These are phyloP conservation scores for Gerris lacustris DNA, from an alignment of 2,888 invertebrate genomes.

Conservation along the genomic window DNA sequence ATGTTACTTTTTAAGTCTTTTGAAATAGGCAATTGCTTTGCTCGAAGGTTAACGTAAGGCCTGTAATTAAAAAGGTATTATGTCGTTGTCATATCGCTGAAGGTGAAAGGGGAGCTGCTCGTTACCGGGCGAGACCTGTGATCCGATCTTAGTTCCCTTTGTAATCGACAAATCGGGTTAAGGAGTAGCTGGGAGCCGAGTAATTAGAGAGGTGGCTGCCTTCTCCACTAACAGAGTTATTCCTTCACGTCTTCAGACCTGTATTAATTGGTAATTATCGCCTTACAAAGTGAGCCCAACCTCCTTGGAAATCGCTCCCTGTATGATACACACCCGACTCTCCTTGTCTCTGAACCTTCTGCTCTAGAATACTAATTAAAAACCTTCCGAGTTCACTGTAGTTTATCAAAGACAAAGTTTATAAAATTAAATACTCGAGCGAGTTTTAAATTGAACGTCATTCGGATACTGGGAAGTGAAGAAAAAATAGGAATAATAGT, in stretches of 20 bases:
- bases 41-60: neutral
- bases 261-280: conserved; percentile 1
- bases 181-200: neutral
- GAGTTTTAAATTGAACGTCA: too few species aligned
- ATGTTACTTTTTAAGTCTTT: neutral
- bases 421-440: too few species aligned
- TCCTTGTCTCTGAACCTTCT: too few species aligned
- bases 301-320: too few species aligned
- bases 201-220: neutral
- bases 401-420: too few species aligned
- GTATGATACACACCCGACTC: too few species aligned
- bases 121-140: neutral
- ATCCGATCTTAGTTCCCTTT: neutral
- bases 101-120: too few species aligned
- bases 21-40: neutral
- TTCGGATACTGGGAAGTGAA: too few species aligned
- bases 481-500: too few species aligned
- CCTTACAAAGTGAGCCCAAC: neutral
- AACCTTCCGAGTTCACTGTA: too few species aligned
- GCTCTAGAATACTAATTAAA: too few species aligned
- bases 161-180: conserved; percentile 3
- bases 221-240: neutral
- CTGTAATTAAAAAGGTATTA: conserved; percentile 5
- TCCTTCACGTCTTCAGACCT: conserved; percentile 2
- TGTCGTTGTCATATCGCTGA: neutral